phyloP scores from a whole-genome alignment of 2,113 vertebrate species.

The Lepus americanus region DNA sequence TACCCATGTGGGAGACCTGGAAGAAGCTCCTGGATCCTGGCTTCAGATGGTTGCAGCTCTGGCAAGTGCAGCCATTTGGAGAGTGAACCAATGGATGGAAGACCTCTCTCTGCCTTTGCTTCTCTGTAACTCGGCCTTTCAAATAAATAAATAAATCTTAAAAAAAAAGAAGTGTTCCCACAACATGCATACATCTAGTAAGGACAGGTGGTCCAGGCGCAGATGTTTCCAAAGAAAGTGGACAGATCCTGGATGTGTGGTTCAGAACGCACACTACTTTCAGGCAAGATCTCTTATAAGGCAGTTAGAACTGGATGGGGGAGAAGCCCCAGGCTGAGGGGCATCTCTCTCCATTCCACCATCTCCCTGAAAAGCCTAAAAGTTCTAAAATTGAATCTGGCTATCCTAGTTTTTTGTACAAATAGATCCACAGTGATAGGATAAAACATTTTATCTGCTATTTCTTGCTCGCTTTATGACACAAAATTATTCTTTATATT shows the following conservation, averaged over 20 bases:
- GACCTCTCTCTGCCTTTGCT: too few relatives aligned
- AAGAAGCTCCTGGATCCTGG: too few relatives aligned
- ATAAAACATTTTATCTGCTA: not conserved
- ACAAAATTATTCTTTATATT: not conserved
- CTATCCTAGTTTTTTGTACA: not conserved
- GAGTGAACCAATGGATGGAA: too few relatives aligned
- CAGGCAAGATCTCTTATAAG: not conserved
- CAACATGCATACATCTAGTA: too few relatives aligned
- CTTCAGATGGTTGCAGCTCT: too few relatives aligned
- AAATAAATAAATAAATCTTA: too few relatives aligned
- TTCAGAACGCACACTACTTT: not conserved
- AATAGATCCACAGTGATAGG: not conserved
- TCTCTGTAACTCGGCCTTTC: too few relatives aligned
- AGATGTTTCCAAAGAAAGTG: not conserved
- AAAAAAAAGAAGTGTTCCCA: too few relatives aligned
- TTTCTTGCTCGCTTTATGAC: not conserved
- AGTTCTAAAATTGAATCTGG: not conserved
- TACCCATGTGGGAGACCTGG: too few relatives aligned
- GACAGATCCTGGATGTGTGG: not conserved
- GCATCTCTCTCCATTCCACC: not conserved
- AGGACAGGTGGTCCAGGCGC: not conserved
- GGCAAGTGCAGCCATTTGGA: too few relatives aligned
- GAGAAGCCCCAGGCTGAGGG: fast-evolving
- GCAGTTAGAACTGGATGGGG: not conserved
- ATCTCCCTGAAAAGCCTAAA: not conserved